Conservation (phyloP, 2,888 invertebrate genomes). For the Camponotus fellah region DNA sequence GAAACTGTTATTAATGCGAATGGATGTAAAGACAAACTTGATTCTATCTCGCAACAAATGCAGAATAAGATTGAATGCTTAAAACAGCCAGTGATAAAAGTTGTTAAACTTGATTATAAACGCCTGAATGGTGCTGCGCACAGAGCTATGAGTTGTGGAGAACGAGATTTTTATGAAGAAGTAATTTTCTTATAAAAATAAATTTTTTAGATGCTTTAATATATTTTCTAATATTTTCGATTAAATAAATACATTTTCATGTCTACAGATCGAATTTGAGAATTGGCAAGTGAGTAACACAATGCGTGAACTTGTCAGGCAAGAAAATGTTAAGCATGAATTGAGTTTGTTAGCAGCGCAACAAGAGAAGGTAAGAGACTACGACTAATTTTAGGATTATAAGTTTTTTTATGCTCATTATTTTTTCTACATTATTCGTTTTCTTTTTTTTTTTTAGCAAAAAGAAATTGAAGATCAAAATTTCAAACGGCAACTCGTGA, state of each 20-base stretch:
- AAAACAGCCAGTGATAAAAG: slow-evolving; percentile 60
- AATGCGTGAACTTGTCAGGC: slow-evolving; percentile 81
- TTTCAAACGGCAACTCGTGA: slow-evolving; percentile 82
- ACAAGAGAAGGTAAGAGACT: slow-evolving; percentile 80
- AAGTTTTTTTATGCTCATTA: not conserved
- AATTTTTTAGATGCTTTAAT: not conserved
- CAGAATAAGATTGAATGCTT: slow-evolving; percentile 19
- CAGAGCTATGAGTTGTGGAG: slow-evolving; percentile 83
- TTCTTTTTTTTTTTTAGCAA: slow-evolving; percentile 74
- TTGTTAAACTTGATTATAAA: slow-evolving; percentile 75
- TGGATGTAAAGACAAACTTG: slow-evolving; percentile 24
- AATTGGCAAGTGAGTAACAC: slow-evolving; percentile 82
- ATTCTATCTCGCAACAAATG: slow-evolving; percentile 46
- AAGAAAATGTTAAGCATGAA: slow-evolving; percentile 83
- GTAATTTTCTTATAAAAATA: slow-evolving; percentile 63
- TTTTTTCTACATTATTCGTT: not conserved
- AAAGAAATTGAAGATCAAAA: slow-evolving; percentile 83
- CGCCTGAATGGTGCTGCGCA: slow-evolving; percentile 82
- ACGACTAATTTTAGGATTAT: not conserved
- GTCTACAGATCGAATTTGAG: slow-evolving; percentile 81
- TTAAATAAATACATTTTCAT: slow-evolving; percentile 20
- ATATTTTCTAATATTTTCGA: not conserved
- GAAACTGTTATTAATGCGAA: slow-evolving; percentile 10
- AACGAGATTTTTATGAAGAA: slow-evolving; percentile 82
- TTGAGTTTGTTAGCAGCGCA: slow-evolving; percentile 82